Evolutionary conservation across 2,113 vertebrate species (phyloP).

Genomic region (Hippocampus comes): DNA sequence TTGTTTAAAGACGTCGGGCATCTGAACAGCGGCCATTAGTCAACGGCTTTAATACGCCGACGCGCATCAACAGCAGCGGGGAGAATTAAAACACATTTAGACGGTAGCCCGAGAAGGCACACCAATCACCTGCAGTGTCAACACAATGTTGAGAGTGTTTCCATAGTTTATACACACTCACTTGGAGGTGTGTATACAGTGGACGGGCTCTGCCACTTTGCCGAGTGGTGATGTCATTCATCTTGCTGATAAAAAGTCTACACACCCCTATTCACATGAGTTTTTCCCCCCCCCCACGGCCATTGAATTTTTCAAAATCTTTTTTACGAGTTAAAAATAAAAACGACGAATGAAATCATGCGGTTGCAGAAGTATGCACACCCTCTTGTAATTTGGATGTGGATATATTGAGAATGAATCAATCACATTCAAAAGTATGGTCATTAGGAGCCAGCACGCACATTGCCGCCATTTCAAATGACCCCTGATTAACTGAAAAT

Average conservation of each 20-base stretch:
- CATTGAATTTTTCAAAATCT: too few species aligned
- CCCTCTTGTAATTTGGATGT: too few species aligned
- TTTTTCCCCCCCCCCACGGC: too few species aligned
- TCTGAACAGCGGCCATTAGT: slow-evolving; percentile 45
- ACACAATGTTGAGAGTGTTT: slow-evolving; percentile 73
- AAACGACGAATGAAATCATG: too few species aligned
- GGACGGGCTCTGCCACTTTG: slow-evolving; percentile 57
- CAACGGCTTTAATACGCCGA: slow-evolving; percentile 54
- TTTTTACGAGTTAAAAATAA: too few species aligned
- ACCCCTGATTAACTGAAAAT: too few species aligned
- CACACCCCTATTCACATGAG: not conserved
- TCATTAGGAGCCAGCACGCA: too few species aligned
- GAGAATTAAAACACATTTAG: slow-evolving; percentile 69
- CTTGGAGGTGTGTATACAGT: slow-evolving; percentile 70
- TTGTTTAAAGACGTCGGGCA: slow-evolving; percentile 43
- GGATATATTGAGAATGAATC: too few species aligned
- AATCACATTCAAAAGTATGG: too few species aligned
- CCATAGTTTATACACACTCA: slow-evolving; percentile 77
- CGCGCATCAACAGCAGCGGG: slow-evolving; percentile 41
- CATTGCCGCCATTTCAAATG: too few species aligned
- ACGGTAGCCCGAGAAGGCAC: slow-evolving; percentile 63
- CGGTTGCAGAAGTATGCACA: too few species aligned
- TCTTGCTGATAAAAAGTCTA: slow-evolving; percentile 34
- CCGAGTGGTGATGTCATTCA: slow-evolving; percentile 66
- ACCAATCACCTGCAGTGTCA: slow-evolving; percentile 72